Conservation (phyloP, 2,797 vertebrate species). For the Sandelia bainsii region DNA sequence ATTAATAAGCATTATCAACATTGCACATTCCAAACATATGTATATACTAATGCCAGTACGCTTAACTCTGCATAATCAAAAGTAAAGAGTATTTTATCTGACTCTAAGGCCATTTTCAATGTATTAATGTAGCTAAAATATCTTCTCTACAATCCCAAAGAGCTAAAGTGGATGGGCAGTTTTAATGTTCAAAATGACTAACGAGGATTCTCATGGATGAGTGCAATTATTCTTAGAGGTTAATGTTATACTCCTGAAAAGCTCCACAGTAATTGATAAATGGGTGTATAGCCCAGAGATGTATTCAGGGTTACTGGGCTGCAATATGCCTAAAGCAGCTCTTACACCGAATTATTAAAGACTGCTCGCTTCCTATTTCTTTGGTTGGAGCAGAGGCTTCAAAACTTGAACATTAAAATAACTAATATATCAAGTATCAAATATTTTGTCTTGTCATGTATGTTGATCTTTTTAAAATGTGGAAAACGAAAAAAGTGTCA, state of each 20-base stretch:
- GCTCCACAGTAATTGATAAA: conserved; percentile 80
- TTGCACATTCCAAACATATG: conserved; percentile 24
- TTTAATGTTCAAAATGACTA: conserved; percentile 65
- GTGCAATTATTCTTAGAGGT: conserved; percentile 76
- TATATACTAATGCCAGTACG: conserved; percentile 23
- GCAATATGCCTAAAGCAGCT: conserved; percentile 74
- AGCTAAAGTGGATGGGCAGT: conserved; percentile 43
- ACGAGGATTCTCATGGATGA: conserved; percentile 67
- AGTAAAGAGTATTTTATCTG: conserved; percentile 30
- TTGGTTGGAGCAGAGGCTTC: conserved; percentile 53
- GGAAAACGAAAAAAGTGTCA: not conserved
- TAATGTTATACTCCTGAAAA: conserved; percentile 75
- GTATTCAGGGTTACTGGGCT: conserved; percentile 80
- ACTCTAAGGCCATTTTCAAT: conserved; percentile 31
- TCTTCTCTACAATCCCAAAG: conserved; percentile 32
- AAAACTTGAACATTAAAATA: conserved; percentile 52
- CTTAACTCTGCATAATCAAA: conserved; percentile 30
- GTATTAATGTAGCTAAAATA: conserved; percentile 46
- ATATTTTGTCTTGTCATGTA: not conserved
- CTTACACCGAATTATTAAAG: conserved; percentile 82
- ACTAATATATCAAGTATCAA: conserved; percentile 15
- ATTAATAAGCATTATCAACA: conserved; percentile 42
- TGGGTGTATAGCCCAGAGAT: conserved; percentile 73
- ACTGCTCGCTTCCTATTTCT: conserved; percentile 66
- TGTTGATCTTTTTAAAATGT: not conserved